These are phyloP conservation scores for Pao palembangensis DNA, from an alignment of 2,113 vertebrate genomes.

Conservation along the genomic window DNA sequence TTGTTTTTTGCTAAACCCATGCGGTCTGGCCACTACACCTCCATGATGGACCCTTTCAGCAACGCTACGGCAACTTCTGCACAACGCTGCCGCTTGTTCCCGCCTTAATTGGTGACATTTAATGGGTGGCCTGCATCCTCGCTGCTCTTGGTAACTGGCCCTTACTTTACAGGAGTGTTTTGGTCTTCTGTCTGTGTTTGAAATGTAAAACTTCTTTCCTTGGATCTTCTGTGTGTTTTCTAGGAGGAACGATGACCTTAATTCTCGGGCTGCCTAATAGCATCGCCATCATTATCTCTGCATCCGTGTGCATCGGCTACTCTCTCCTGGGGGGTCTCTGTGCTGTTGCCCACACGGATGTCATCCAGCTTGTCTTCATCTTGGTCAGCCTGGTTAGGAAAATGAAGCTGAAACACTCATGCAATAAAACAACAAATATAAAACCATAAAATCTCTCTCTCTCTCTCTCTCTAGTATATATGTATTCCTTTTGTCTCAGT, in stretches of 20 bases:
- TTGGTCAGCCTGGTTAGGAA: constrained; percentile 76
- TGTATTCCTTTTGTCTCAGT: constrained; percentile 74
- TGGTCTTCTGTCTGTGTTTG: not conserved
- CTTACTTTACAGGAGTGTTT: not conserved
- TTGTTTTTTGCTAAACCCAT: constrained; percentile 79
- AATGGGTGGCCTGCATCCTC: constrained; percentile 79
- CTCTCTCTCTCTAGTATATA: constrained; percentile 56
- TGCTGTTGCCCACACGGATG: constrained; percentile 80
- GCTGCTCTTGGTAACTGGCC: constrained; percentile 72
- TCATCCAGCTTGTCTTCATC: constrained; percentile 77
- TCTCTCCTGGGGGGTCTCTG: constrained; percentile 78
- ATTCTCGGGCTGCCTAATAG: constrained; percentile 69
- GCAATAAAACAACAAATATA: no score
- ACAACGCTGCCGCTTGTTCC: constrained; percentile 72
- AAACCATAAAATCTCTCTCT: no score
- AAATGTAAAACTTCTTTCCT: not conserved
- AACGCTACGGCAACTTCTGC: constrained; percentile 72
- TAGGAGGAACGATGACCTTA: constrained; percentile 77
- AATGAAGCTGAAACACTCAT: not conserved
- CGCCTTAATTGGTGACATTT: constrained; percentile 73
- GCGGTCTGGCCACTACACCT: constrained; percentile 76
- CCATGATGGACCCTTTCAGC: constrained; percentile 79
- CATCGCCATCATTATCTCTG: constrained; percentile 72
- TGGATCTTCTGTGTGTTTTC: constrained; percentile 10
- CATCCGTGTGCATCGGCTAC: constrained; percentile 73